Evolutionary conservation across 2,113 vertebrate species (phyloP), one percentile per base, ranked within the genome.

Genomic region (Rhipidura dahli): DNA sequence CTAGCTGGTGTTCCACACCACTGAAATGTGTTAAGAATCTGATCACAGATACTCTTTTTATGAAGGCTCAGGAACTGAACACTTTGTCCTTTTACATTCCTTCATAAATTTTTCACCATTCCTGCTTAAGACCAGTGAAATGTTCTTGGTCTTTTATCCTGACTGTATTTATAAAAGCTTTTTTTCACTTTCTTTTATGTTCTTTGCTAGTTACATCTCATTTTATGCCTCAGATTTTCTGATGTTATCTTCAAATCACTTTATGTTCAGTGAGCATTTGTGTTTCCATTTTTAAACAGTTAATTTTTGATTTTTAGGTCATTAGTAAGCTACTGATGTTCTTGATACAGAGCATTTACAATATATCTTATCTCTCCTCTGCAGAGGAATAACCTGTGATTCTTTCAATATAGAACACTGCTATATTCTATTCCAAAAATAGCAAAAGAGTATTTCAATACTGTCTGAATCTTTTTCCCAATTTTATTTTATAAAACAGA

Each of bases 271-370:
- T 66, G 30, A 86, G 13, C 2, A 2, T 53, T 79, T 7, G 0
- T 73, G 42, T 83, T 93, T 93, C 64, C 37, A 66, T 81, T 89
- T 92, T 92, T 83, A 70, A 93, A 54, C 30, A 44, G 72, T 50
- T 79, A 81, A 37, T 9, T 93, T 94, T 65, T 90, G 10, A 85
- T 95, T 90, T 93, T 88, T 78, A 93, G 59, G 79, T 88, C 33
- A 70, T 93, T 95, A 93, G 45, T 72, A 90, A 81, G 54, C 54
- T 86, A 61, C 59, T 90, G 63, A 88, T 92, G 23, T 65, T 88
- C 75, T 83, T 77, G 75, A 85, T 88, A 50, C 26, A 72, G n/a
- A 70, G 20, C 37, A 66, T 83, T 93, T 88, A 39, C 47, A 89
- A 69, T 90, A 33, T 26, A 39, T 76, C 61, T 76, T 92, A 49